phyloP scores from a whole-genome alignment of 2,797 vertebrate genomes.

The Sphenodon punctatus region DNA sequence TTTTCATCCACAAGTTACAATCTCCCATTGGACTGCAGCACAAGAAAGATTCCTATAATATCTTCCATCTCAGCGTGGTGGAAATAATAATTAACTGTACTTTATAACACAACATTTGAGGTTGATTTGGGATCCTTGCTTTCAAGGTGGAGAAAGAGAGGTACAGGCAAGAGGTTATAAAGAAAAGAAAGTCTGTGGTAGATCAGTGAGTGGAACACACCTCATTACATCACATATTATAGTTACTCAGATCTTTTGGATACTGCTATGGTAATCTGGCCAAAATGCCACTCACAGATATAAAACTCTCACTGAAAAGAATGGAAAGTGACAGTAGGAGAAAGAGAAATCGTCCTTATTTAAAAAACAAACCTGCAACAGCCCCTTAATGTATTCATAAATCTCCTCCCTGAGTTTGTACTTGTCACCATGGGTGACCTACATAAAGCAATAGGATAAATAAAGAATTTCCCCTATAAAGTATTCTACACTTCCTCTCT shows the following conservation, averaged over 20 bases:
- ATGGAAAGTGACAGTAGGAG: not conserved
- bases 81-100: not conserved
- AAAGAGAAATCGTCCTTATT: not conserved
- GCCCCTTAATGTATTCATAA: conserved; percentile 13
- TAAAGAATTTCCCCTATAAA: conserved; percentile 26
- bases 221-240: too few relatives aligned
- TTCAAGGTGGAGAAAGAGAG: not conserved
- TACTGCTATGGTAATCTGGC: not conserved
- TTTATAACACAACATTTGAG: too few relatives aligned
- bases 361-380: too few relatives aligned
- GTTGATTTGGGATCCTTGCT: not conserved
- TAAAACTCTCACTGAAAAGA: not conserved
- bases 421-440: not conserved
- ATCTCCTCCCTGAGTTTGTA: not conserved
- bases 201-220: too few relatives aligned
- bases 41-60: too few relatives aligned
- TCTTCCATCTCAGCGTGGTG: not conserved
- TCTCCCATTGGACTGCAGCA: too few relatives aligned
- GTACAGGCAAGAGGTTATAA: not conserved
- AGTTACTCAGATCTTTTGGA: not conserved
- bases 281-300: not conserved
- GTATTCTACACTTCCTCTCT: not conserved
- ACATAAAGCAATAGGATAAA: not conserved
- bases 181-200: not conserved
- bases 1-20: too few relatives aligned